Conservation (phyloP, 1,140 invertebrate genomes). For the Chironomus striatipennis region DNA sequence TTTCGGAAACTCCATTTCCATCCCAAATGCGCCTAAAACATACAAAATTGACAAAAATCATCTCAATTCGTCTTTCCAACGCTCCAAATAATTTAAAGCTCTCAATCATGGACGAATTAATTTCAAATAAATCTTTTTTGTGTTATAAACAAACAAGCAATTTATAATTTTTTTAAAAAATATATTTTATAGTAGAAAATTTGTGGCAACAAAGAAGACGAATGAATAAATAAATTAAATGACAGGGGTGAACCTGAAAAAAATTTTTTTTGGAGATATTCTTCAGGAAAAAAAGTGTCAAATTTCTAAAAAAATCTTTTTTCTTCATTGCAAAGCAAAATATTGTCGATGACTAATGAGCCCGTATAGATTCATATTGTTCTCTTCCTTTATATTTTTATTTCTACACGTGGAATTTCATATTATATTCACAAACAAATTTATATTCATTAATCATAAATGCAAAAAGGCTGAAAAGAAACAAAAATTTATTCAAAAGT, state of each 20-base stretch:
- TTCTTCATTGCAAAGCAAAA: background rate
- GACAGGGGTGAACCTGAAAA: no score
- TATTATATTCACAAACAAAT: no score
- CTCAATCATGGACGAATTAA: constrained; percentile 2
- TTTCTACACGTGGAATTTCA: no score
- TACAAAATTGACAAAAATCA: no score
- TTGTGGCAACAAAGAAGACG: background rate
- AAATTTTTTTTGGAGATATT: no score
- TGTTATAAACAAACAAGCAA: background rate
- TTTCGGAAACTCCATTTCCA: no score
- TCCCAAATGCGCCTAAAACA: no score
- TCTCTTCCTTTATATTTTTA: no score
- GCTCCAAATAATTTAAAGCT: background rate
- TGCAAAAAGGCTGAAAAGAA: background rate
- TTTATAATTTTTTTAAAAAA: background rate
- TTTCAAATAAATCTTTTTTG: background rate
- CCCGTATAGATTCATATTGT: background rate
- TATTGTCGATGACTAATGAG: constrained; percentile 7
- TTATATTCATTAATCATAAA: background rate
- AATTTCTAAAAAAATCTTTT: background rate
- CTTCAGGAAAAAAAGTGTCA: background rate
- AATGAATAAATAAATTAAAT: no score
- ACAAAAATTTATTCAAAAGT: background rate
- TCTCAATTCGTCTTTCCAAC: no score
- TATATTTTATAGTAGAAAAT: background rate